Percentiles rank a stretch among this genome's conserved stretches.
Evolutionary conservation across 2,113 vertebrate genomes (phyloP).

Genomic region (Pachycephala philippinensis): DNA sequence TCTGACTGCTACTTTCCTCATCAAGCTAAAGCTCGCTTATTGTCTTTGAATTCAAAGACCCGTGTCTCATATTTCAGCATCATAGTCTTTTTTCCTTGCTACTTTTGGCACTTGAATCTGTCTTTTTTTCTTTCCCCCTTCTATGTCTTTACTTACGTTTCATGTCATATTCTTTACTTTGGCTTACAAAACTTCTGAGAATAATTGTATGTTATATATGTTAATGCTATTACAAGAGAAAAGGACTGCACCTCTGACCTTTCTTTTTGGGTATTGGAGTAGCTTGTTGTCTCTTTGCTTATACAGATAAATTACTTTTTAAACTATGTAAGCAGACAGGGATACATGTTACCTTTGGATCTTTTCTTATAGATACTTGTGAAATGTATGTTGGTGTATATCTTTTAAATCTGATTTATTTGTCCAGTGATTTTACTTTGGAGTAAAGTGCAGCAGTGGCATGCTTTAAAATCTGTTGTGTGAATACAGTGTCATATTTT

Average conservation of each 20-base stretch:
- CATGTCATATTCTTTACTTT: neutral
- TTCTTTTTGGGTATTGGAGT: neutral
- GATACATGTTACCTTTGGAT: neutral
- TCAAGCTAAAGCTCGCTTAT: neutral
- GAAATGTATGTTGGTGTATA: neutral
- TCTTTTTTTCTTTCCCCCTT: fast-evolving
- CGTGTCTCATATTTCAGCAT: neutral
- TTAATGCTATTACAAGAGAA: neutral
- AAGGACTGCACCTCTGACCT: neutral
- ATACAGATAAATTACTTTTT: neutral
- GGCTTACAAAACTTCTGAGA: neutral
- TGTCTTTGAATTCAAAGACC: neutral
- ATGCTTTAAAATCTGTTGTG: neutral
- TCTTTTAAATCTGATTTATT: neutral
- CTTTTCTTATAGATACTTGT: neutral
- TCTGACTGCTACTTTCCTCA: neutral
- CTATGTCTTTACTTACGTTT: neutral
- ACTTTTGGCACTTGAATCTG: neutral
- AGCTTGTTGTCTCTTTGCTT: neutral
- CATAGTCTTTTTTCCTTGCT: neutral
- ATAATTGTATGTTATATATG: neutral
- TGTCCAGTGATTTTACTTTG: neutral
- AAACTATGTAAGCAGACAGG: neutral
- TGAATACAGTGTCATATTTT: neutral
- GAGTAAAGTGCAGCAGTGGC: neutral